Evolutionary conservation across 2,888 invertebrate genomes (phyloP).

Genomic region (Dromius quadrimaculatus): DNA sequence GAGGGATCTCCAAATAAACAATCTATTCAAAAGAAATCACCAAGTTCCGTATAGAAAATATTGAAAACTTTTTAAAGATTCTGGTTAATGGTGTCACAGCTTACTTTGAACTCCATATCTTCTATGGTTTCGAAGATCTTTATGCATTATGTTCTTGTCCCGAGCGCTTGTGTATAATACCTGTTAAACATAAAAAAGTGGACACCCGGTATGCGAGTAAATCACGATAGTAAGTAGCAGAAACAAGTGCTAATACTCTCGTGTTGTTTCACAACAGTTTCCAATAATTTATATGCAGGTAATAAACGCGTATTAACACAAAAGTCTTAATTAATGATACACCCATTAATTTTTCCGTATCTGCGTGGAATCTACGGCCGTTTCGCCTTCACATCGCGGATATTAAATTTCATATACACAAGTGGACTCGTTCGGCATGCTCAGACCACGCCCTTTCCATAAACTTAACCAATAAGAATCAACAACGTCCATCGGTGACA

Average conservation of each 20-base stretch:
- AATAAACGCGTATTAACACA: slow-evolving; percentile 45
- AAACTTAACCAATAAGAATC: slow-evolving; percentile 16
- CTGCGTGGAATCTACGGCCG: slow-evolving; percentile 38
- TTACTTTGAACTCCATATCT: no score
- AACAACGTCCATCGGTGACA: slow-evolving; percentile 27
- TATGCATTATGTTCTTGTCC: no score
- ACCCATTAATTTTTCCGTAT: slow-evolving; percentile 42
- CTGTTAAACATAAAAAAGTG: no score
- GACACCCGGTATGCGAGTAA: background rate
- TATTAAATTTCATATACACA: slow-evolving; percentile 45
- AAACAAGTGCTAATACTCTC: slow-evolving; percentile 33
- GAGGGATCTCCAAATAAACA: no score
- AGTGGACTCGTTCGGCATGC: slow-evolving; percentile 25
- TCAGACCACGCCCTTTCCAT: slow-evolving; percentile 35
- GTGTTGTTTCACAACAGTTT: slow-evolving; percentile 37
- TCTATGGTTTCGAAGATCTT: no score
- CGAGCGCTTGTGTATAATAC: no score
- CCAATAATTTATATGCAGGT: slow-evolving; percentile 41
- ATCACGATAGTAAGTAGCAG: background rate
- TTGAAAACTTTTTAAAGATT: no score
- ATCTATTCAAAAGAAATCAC: no score
- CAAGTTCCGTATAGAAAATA: no score
- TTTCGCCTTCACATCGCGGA: background rate
- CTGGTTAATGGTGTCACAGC: no score
- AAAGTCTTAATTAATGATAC: slow-evolving; percentile 47